These are phyloP conservation scores for Teleiodes luculella DNA, from an alignment of 2,888 invertebrate species.

Conservation along the genomic window DNA sequence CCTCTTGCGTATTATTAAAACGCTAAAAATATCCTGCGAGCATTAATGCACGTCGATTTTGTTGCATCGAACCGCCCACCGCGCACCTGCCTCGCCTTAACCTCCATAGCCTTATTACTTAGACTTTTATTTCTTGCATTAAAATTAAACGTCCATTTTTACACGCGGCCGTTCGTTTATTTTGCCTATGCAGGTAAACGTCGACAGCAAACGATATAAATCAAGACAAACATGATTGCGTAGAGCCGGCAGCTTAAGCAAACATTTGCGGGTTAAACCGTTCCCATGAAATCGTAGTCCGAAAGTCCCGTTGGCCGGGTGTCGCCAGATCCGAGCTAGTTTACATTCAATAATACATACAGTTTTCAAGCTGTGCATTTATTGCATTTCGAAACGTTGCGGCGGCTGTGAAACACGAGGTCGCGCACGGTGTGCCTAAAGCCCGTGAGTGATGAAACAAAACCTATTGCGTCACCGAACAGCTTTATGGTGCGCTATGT, in stretches of 20 bases:
- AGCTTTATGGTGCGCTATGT: conserved; percentile 66
- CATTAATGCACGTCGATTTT: conserved; percentile 51
- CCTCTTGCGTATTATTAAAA: conserved; percentile 46
- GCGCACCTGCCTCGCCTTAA: conserved; percentile 54
- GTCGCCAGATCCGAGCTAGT: conserved; percentile 43
- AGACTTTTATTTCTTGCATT: conserved; percentile 31
- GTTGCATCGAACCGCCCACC: conserved; percentile 43
- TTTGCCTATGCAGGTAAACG: conserved; percentile 12
- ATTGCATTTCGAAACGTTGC: conserved; percentile 77
- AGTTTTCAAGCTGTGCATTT: conserved; percentile 66
- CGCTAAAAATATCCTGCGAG: conserved; percentile 58
- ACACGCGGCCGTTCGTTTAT: conserved; percentile 18
- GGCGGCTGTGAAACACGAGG: conserved; percentile 72
- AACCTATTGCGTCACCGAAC: conserved; percentile 69
- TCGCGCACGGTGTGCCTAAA: conserved; percentile 66
- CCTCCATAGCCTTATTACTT: conserved; percentile 31
- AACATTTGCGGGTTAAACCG: conserved; percentile 32
- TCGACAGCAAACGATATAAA: conserved; percentile 15
- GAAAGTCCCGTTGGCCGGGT: conserved; percentile 30
- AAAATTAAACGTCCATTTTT: conserved; percentile 31
- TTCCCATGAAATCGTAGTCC: conserved; percentile 37
- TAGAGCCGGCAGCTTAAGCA: conserved; percentile 19
- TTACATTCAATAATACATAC: conserved; percentile 54
- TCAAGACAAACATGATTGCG: conserved; percentile 18
- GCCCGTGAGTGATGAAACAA: conserved; percentile 72